Evolutionary conservation across 2,113 vertebrate species (phyloP), one percentile per base, ranked within the genome.

Genomic region (Phrynosoma platyrhinos): DNA sequence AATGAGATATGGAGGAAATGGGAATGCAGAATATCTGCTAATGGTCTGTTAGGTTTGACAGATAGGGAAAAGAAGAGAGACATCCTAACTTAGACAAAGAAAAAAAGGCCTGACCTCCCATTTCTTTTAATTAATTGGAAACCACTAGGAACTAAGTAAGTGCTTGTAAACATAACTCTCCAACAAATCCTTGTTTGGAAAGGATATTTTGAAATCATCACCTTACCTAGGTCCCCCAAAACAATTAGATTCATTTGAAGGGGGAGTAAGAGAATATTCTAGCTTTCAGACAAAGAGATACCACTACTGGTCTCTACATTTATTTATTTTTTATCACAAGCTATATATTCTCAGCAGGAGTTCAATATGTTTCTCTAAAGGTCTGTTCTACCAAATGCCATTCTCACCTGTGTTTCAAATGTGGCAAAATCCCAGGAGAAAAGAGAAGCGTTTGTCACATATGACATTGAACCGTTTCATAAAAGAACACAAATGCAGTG

Each of bases 351-450:
- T 40, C 14, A n/a, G 52, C 42, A 78, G 42, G 5, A 25, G n/a
- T 9, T 85, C 55, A 21, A 58, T 42, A 82, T 85, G 21, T 21
- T 92, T 8, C 64, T 93, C 76, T 91, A 82, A 90, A 91, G 89
- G 69, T 87, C n/a, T 77, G 32, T 53, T 83, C 91, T 80, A 83
- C 42, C 82, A 90, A 86, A 68, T 5, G 32, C 47, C 62, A 91
- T 58, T 53, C 86, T 69, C 85, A 92, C 89, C 86, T 91, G 89
- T 68, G 71, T 95, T 95, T 94, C 82, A 93, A 94, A 84, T 71
- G 27, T 52, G 83, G 55, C 88, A 42, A 53, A 83, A 20, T 18
- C 23, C 58, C 72, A 84, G 36, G 9, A 75, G 89, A 88, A 64
- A 81, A 91, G 90, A 82, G 23, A 90, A 69, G 8, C 83, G 79